These are phyloP conservation scores for Polietes domitor DNA, from an alignment of 2,888 invertebrate genomes.

Conservation along the genomic window DNA sequence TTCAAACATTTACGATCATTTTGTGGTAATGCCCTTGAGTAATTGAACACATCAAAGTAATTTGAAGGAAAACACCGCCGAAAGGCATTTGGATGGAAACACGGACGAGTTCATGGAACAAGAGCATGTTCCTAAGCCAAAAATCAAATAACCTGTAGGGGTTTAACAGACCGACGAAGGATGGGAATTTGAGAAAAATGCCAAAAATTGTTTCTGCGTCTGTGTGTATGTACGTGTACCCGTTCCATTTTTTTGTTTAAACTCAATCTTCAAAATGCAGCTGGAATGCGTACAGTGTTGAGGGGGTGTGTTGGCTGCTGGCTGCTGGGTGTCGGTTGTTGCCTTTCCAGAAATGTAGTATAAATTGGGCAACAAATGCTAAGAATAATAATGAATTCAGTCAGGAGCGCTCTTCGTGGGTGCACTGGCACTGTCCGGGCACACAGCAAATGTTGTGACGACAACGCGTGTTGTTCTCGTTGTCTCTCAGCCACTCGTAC, in stretches of 20 bases:
- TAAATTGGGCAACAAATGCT: slow-evolving; percentile 59
- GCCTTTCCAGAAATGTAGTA: slow-evolving; percentile 1
- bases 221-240: neutral
- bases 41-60: slow-evolving; percentile 67
- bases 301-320: slow-evolving; percentile 45
- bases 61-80: slow-evolving; percentile 64
- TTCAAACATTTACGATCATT: slow-evolving; percentile 70
- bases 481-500: neutral
- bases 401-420: slow-evolving; percentile 33
- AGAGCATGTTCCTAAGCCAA: slow-evolving; percentile 55
- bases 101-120: slow-evolving; percentile 34
- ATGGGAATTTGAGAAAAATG: slow-evolving; percentile 6
- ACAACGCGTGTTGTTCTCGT: slow-evolving; percentile 49
- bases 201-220: slow-evolving; percentile 7
- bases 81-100: slow-evolving; percentile 46
- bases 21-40: slow-evolving; percentile 67
- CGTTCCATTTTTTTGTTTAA: slow-evolving; percentile 11
- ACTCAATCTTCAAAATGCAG: slow-evolving; percentile 48
- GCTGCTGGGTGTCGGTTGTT: neutral
- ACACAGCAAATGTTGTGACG: slow-evolving; percentile 58
- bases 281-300: slow-evolving; percentile 59
- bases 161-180: slow-evolving; percentile 8
- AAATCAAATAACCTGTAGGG: slow-evolving; percentile 67
- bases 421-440: slow-evolving; percentile 35
- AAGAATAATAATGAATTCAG: slow-evolving; percentile 48